Conservation (phyloP, 2,888 invertebrate species). For the Scotopteryx bipunctaria region DNA sequence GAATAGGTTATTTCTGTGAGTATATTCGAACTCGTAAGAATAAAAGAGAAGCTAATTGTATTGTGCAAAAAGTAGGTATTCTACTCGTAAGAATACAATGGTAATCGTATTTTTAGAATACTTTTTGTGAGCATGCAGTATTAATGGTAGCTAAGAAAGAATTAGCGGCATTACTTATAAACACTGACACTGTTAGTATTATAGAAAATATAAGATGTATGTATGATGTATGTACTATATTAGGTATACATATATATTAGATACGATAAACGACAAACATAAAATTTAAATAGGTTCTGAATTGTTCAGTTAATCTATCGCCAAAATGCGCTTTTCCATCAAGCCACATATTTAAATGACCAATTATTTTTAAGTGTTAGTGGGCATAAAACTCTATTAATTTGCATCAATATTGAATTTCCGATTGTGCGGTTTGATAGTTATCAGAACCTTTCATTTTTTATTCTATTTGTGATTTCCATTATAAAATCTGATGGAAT, state of each 20-base stretch:
- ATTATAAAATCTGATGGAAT: conserved; percentile 54
- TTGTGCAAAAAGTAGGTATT: conserved; percentile 8
- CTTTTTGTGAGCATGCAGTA: conserved; percentile 1
- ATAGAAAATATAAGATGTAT: too few species aligned
- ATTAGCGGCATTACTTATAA: too few species aligned
- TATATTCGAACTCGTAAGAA: conserved; percentile 25
- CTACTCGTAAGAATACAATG: background rate
- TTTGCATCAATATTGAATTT: conserved; percentile 17
- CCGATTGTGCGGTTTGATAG: conserved; percentile 17
- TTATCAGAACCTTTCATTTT: conserved; percentile 24
- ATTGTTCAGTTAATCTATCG: background rate
- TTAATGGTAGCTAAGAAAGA: background rate
- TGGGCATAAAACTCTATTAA: conserved; percentile 1
- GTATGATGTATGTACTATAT: too few species aligned
- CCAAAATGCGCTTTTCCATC: background rate
- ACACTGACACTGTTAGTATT: too few species aligned
- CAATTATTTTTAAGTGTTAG: conserved; percentile 8
- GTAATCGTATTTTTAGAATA: background rate
- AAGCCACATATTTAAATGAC: background rate
- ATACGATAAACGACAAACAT: too few species aligned
- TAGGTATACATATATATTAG: too few species aligned
- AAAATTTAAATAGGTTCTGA: background rate
- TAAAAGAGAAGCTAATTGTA: conserved; percentile 1
- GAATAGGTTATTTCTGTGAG: conserved; percentile 1
- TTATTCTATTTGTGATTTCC: conserved; percentile 37